Percentiles rank a stretch among this genome's conserved stretches.
These are phyloP conservation scores for Cyclina sinensis DNA, from an alignment of 1,140 invertebrate genomes.

Conservation along the genomic window DNA sequence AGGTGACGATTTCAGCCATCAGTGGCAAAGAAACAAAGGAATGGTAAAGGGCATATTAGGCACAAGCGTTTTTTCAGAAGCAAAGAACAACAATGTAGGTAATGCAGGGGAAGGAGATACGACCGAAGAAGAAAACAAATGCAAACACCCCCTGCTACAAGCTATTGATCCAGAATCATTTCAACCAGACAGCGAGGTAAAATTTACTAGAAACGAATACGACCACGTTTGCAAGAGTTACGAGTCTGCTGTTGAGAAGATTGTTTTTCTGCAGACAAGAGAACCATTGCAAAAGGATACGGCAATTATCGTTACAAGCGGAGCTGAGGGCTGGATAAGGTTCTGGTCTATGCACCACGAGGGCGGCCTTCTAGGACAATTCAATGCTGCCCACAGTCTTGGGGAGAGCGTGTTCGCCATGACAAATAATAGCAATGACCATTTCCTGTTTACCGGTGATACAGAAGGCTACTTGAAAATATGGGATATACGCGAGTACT, in stretches of 20 bases:
- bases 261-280: conserved; percentile 82
- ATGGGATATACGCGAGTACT: conserved; percentile 83
- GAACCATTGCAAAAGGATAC: conserved; percentile 77
- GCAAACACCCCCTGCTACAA: conserved; percentile 65
- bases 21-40: conserved; percentile 16
- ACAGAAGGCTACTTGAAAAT: conserved; percentile 83
- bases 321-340: conserved; percentile 84
- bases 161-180: conserved; percentile 52
- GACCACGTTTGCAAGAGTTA: conserved; percentile 84
- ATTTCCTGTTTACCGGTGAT: conserved; percentile 83
- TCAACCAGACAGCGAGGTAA: neutral
- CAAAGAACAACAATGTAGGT: neutral
- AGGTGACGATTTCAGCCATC: conserved; percentile 27
- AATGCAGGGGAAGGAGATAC: neutral
- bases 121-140: conserved; percentile 16
- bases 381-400: conserved; percentile 87
- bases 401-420: conserved; percentile 79
- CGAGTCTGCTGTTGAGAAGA: conserved; percentile 83
- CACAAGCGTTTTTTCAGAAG: neutral
- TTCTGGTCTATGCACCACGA: conserved; percentile 84
- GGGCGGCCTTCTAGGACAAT: conserved; percentile 83
- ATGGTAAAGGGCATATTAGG: neutral
- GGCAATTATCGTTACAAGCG: conserved; percentile 80
- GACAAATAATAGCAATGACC: conserved; percentile 76
- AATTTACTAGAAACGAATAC: conserved; percentile 74